Evolutionary conservation across 2,113 vertebrate genomes (phyloP), one percentile per base, ranked within the genome.

Genomic region (Hemicordylus capensis): DNA sequence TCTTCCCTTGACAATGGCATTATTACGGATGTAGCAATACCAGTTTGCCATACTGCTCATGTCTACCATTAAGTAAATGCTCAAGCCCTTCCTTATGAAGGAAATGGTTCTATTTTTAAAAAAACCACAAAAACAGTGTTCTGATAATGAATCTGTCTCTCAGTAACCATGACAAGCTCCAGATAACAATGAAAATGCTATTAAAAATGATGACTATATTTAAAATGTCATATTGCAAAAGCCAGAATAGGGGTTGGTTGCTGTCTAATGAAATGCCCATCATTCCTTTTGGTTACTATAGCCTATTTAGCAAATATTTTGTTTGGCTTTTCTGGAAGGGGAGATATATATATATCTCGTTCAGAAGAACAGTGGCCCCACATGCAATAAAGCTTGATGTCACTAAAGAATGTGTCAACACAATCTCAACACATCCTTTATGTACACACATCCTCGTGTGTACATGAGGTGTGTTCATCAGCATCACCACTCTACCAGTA

Each of bases 201-300:
- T 85, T 85, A 73, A 39, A 84, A 85, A 80, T 63, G 84, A 51
- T 85, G 58, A 85, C 51, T 85, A 37, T 72, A 79, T 78, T 85
- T 78, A 79, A 85, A 63, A 85, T 80, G 76, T 31, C 54, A 79
- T 2, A 73, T n/a, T 54, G 17, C 67, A 85, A 73, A 73, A 80
- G 42, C 39, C 44, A 51, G 44, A 56, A 69, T 58, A 77, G n/a
- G 19, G 34, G 37, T 69, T 84, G 11, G 34, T 15, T 56, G 48
- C 26, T n/a, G 61, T 58, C 37, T 67, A 84, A 73, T 85, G 42
- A 73, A 63, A 39, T 73, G 67, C 10, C 42, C n/a, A 63, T 79
- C 58, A 73, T 59, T 70, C 31, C 39, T 75, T 75, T 46, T 1
- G 24, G n/a, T 64, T 64, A 42, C 17, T 73, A 85, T 19, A 22